A percentile compares a stretch with the other conserved stretches of the same genome.
phyloP scores from a whole-genome alignment of 2,888 invertebrate species.

The Cryptocephalus moraei region DNA sequence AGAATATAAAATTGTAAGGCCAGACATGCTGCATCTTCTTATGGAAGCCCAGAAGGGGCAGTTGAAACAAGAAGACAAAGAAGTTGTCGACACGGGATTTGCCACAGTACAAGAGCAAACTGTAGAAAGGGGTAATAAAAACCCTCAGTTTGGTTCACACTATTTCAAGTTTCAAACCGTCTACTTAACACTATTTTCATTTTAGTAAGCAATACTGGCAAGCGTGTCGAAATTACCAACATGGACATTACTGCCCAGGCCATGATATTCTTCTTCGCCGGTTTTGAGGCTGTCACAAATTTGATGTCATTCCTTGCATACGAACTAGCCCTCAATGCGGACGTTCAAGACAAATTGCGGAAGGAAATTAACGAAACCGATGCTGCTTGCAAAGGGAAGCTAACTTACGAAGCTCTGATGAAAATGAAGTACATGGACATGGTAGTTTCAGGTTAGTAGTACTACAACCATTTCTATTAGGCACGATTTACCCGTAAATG shows the following conservation, averaged over 20 bases:
- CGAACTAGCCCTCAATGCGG: too few species aligned
- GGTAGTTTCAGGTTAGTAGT: constrained; percentile 15
- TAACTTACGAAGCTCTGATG: constrained; percentile 26
- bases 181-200: too few species aligned
- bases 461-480: neutral
- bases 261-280: too few species aligned
- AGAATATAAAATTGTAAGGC: constrained; percentile 18
- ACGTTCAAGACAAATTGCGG: constrained; percentile 40
- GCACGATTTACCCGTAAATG: constrained; percentile 14
- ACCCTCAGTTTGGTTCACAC: too few species aligned
- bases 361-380: too few species aligned
- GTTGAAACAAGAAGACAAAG: constrained; percentile 36
- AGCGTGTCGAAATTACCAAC: constrained; percentile 46
- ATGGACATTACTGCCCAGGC: constrained; percentile 34
- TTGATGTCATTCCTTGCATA: too few species aligned
- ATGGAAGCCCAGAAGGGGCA: constrained; percentile 30
- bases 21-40: constrained; percentile 43
- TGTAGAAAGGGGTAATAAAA: neutral
- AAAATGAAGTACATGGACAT: constrained; percentile 45
- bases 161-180: too few species aligned
- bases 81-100: constrained; percentile 18
- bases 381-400: too few species aligned
- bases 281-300: too few species aligned
- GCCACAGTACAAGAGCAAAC: constrained; percentile 22
- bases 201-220: too few species aligned